These are phyloP conservation scores for Leptobrachium ailaonicum DNA, from an alignment of 2,113 vertebrate species.

Conservation along the genomic window DNA sequence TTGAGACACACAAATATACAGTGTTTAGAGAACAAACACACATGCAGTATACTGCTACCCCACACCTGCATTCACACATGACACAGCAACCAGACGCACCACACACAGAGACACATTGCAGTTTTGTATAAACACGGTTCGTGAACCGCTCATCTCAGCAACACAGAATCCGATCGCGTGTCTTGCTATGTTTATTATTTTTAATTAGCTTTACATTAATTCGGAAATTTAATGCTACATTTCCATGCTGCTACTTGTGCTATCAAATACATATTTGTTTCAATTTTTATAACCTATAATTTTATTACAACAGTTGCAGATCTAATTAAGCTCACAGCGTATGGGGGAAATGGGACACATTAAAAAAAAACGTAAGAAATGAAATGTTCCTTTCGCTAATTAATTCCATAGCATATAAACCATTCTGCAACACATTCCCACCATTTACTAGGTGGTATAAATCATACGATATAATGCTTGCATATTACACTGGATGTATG, in stretches of 20 bases:
- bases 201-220: conserved; percentile 2
- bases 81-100: no score
- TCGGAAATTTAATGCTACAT: background rate
- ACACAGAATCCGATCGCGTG: no score
- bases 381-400: background rate
- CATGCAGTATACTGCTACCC: no score
- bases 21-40: no score
- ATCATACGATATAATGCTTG: background rate
- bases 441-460: background rate
- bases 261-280: background rate
- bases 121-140: no score
- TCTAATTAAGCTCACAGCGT: background rate
- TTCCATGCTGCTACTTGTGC: background rate
- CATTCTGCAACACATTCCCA: background rate
- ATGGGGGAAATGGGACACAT: background rate
- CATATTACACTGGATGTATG: background rate
- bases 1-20: no score
- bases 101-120: no score
- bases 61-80: no score
- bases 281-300: background rate
- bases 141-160: no score
- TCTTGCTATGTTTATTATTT: background rate
- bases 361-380: background rate
- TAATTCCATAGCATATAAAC: background rate
- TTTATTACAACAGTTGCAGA: background rate